Percentiles rank a stretch among this genome's conserved stretches.
Evolutionary conservation across 2,797 vertebrate species (phyloP).

Genomic region (Chelmon rostratus): DNA sequence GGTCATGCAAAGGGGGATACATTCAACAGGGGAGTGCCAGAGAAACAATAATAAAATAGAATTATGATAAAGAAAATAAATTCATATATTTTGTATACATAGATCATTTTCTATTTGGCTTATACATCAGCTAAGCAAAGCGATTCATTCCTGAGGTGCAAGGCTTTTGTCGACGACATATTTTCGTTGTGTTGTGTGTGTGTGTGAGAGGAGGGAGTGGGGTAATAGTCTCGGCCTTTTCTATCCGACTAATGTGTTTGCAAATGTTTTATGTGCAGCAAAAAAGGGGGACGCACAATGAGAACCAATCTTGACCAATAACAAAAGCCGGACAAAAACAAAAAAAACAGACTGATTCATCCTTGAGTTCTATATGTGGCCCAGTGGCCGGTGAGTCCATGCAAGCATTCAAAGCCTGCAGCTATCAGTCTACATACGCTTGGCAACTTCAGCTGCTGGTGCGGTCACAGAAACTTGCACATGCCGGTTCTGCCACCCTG

Average conservation of each 20-base stretch:
- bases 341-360: conserved; percentile 13
- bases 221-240: conserved; percentile 17
- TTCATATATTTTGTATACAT: conserved; percentile 73
- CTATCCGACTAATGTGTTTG: neutral
- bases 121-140: conserved; percentile 71
- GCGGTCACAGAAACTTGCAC: conserved; percentile 12
- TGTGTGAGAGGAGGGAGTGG: neutral
- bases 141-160: conserved; percentile 82
- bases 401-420: conserved; percentile 27
- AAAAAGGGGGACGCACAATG: neutral
- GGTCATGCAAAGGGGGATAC: conserved; percentile 64
- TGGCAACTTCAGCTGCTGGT: conserved; percentile 30
- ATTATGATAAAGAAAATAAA: conserved; percentile 82
- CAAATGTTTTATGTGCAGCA: conserved; percentile 24
- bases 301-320: conserved; percentile 9
- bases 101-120: conserved; percentile 69
- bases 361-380: conserved; percentile 36
- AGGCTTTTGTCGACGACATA: conserved; percentile 48
- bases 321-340: conserved; percentile 21
- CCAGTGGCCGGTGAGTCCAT: conserved; percentile 16
- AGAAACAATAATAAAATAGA: conserved; percentile 83
- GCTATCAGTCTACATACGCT: neutral
- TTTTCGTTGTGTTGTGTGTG: conserved; percentile 1
- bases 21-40: conserved; percentile 71
- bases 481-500: conserved; percentile 15